Conservation (phyloP, 2,888 invertebrate genomes). For the Catocala nupta region DNA sequence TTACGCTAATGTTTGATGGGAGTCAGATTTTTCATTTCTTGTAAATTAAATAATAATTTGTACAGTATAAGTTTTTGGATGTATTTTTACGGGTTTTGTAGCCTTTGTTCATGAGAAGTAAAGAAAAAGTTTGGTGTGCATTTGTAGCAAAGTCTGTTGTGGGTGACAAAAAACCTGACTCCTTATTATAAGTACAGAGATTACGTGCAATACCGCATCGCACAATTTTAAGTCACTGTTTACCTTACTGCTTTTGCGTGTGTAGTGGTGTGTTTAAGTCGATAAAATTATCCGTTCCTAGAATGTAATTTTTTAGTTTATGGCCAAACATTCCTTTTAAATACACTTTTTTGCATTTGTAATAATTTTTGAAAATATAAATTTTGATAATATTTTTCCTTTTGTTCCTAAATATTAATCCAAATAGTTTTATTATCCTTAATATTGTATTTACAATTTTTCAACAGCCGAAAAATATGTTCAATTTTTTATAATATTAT, state of each 20-base stretch:
- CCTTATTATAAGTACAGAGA: conserved; percentile 70
- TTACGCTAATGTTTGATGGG: conserved; percentile 83
- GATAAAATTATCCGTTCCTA: conserved; percentile 82
- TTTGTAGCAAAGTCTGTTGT: conserved; percentile 17
- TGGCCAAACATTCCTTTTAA: conserved; percentile 86
- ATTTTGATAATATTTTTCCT: conserved; percentile 87
- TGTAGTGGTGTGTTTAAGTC: conserved; percentile 81
- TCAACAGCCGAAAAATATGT: conserved; percentile 88
- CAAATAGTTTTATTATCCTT: conserved; percentile 88
- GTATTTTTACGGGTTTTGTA: conserved; percentile 23
- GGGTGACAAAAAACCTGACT: conserved; percentile 67
- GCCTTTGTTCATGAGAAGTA: neutral
- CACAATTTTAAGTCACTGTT: conserved; percentile 79
- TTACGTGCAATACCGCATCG: conserved; percentile 80
- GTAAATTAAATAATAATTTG: conserved; percentile 39
- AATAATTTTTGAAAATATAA: conserved; percentile 88
- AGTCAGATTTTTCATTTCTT: conserved; percentile 75
- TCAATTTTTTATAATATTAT: conserved; percentile 86
- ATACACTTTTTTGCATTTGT: conserved; percentile 84
- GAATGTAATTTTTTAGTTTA: conserved; percentile 77
- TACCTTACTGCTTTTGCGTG: conserved; percentile 83
- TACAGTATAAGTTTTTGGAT: conserved; percentile 28
- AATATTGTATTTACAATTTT: conserved; percentile 88
- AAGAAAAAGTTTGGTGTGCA: neutral
- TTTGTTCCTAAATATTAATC: conserved; percentile 87